Evolutionary conservation across 2,888 invertebrate species (phyloP), one percentile per base, ranked within the genome.

Genomic region (Hemistola chrysoprasaria): DNA sequence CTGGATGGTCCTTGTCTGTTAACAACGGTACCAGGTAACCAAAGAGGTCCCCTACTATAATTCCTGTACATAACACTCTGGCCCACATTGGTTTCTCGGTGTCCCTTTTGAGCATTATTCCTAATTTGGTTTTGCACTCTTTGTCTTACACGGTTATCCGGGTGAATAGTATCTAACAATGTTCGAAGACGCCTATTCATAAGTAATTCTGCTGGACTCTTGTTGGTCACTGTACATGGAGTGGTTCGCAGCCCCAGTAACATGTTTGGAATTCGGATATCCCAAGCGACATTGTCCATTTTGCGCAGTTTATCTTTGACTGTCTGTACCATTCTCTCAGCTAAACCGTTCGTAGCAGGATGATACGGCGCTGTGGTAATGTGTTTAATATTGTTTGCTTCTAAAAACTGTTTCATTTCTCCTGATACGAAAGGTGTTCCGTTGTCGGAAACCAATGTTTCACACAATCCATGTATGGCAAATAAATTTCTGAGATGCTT

Each of bases 291-390:
- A 6, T 26, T 7, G 7, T 26, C 26, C 10, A 26, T 26, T 26
- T 26, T 10, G 0, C 37, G 24, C 6, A 53, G 22, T 32, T 52
- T 55, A 11, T 46, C 37, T 34, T 53, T 55, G 4, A 51, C 27
- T 0, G 52, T 55, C 2, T 25, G 24, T 8, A 25, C 24, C 24
- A 25, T 25, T 6, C 24, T 5, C 6, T 25, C 24, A 8, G 24
- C 24, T 9, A 25, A 8, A 8, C 24, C 24, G 9, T 25, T 25
- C 2, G 24, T 25, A 25, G 50, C 37, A 3, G 53, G 53, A 21
- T 52, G 53, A 23, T 50, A 50, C 3, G 53, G 57, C 2, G 34
- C 24, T 25, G 24, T 25, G 8, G 24, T 25, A 8, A 25, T 9
- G 9, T 25, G 26, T 5, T 11, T 10, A 6, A 26, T 26, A 11